phyloP scores from a whole-genome alignment of 2,113 vertebrate genomes.

The Agapornis roseicollis region DNA sequence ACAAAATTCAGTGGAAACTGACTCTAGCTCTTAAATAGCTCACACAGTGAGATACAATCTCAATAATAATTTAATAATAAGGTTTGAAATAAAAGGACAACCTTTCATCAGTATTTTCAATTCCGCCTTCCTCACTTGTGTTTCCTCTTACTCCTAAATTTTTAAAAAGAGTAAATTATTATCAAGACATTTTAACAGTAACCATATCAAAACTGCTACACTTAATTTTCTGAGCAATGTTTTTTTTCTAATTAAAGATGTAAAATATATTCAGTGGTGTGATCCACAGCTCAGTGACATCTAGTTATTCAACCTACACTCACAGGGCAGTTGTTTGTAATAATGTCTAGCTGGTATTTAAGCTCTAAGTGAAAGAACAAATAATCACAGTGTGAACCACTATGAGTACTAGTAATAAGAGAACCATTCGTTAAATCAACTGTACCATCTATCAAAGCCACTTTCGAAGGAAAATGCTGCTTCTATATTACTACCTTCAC shows the following conservation, averaged over 20 bases:
- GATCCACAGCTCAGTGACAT: neutral
- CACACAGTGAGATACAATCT: accelerated
- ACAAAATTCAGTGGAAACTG: neutral
- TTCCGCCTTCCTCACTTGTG: neutral
- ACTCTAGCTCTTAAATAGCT: neutral
- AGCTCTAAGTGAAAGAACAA: neutral
- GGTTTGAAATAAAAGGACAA: neutral
- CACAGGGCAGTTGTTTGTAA: neutral
- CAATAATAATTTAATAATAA: neutral
- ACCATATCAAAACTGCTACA: neutral
- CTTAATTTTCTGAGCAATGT: neutral
- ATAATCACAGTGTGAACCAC: neutral
- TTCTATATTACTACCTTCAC: neutral
- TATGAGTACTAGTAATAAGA: neutral
- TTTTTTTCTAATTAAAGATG: neutral
- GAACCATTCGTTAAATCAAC: neutral
- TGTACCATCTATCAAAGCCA: neutral
- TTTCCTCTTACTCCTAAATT: neutral
- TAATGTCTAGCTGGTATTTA: neutral
- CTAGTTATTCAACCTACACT: neutral
- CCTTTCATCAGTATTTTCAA: neutral
- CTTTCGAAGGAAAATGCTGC: neutral
- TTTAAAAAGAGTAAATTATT: neutral
- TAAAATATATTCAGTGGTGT: neutral
- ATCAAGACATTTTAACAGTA: neutral